Base-by-base conservation (phyloP, 2,888 invertebrate genomes). In the Neocrepidodera transversa region DNA sequence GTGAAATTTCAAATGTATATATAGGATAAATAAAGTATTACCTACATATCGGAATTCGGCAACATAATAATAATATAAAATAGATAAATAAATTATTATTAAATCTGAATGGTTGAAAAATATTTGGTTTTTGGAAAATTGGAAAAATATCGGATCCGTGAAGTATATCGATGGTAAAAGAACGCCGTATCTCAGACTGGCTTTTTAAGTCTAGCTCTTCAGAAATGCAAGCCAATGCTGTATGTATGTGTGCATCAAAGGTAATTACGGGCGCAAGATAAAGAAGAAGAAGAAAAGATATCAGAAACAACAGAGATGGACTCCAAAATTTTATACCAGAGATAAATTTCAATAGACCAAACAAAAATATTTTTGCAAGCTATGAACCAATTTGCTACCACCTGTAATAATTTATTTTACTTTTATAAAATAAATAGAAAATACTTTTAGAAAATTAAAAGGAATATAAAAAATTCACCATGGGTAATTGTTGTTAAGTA, bases 261-360 rank as follows among this genome's bases (percentile, higher is more conserved):
- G 64, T 66, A 65, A 66, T 66, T 65, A 60, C 56, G 52, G 30
- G 35, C 36, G 35, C 53, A 59, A 54, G 47, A 45, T 30, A 30
- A 36, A 58, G 43, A 45, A 54, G 45, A 45, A 28, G 42, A 52
- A 54, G 45, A 54, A 30, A 45, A 47, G 32, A 47, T 47, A 54
- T 36, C 23, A 49, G n/a, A 23, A n/a, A 47, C 14, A 26, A 16
- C 45, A 45, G 54, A 5, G 43, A n/a, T 20, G 52, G 32, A 26
- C 36, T 50, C 23, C 23, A 5, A 3, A 23, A 5, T 5, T 23
- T 23, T 23, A 23, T n/a, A n/a, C n/a, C n/a, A n/a, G n/a, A n/a
- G n/a, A n/a, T n/a, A n/a, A n/a, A n/a, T n/a, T n/a, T n/a, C n/a
- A n/a, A n/a, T n/a, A n/a, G n/a, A n/a, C n/a, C n/a, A n/a, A n/a